Evolutionary conservation across 2,113 vertebrate species (phyloP).

Genomic region (Rhabdomys dilectus): DNA sequence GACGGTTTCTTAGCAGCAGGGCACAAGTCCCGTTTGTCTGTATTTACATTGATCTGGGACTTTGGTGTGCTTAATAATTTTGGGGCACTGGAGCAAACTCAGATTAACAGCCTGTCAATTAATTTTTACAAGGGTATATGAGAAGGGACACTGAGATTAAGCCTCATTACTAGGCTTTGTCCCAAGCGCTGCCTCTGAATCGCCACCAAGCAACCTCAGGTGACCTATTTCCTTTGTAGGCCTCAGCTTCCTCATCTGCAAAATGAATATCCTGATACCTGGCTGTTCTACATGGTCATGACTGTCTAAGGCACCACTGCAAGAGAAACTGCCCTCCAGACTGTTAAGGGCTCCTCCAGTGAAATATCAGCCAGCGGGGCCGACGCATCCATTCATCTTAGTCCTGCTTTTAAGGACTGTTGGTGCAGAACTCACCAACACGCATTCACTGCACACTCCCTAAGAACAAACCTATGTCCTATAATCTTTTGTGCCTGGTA

Average conservation of each 20-base stretch:
- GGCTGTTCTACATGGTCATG: not conserved
- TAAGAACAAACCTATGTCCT: not conserved
- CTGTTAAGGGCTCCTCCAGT: not conserved
- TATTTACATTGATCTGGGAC: not conserved
- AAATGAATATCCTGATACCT: not conserved
- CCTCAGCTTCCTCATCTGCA: not conserved
- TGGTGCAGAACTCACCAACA: not conserved
- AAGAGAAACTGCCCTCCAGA: not conserved
- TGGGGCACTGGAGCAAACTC: not conserved
- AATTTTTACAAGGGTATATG: not conserved
- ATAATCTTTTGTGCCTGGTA: not conserved
- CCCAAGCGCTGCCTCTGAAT: not conserved
- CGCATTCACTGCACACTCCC: accelerated
- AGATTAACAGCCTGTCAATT: not conserved
- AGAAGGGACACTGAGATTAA: not conserved
- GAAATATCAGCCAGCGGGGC: not conserved
- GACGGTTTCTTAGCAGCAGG: not conserved
- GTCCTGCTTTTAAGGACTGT: not conserved
- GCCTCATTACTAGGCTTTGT: not conserved
- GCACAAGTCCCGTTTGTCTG: not conserved
- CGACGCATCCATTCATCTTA: accelerated
- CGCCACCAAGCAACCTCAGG: not conserved
- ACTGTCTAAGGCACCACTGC: not conserved
- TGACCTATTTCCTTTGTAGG: not conserved
- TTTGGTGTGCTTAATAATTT: not conserved